Percentiles rank a stretch among this genome's conserved stretches.
Conservation (phyloP, 2,888 invertebrate species). For the Leucania comma region DNA sequence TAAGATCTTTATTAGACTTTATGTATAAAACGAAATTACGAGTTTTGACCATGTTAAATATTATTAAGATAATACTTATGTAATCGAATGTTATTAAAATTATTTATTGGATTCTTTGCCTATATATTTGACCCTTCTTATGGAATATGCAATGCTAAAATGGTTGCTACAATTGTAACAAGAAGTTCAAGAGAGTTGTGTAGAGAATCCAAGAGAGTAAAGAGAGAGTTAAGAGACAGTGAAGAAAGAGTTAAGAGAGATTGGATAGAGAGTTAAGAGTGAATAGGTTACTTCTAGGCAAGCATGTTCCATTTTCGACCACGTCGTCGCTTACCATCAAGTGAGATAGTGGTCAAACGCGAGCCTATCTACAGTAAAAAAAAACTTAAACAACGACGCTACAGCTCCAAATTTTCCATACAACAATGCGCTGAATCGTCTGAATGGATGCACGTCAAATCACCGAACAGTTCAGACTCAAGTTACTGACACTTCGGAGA, state of each 20-base stretch:
- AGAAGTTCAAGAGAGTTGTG: too few species aligned
- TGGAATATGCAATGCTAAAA: too few species aligned
- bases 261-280: too few species aligned
- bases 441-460: constrained; percentile 22
- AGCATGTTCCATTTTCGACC: too few species aligned
- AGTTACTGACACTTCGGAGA: constrained; percentile 47
- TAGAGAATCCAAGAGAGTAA: too few species aligned
- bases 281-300: too few species aligned
- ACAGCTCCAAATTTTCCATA: constrained; percentile 30
- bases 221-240: too few species aligned
- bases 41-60: constrained; percentile 54
- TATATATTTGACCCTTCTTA: not conserved
- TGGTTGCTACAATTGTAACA: too few species aligned
- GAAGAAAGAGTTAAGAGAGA: too few species aligned
- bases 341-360: too few species aligned
- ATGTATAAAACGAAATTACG: constrained; percentile 12
- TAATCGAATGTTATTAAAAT: constrained; percentile 61
- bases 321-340: too few species aligned
- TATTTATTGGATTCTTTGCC: constrained; percentile 33
- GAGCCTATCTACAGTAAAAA: too few species aligned
- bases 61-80: constrained; percentile 47
- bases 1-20: constrained; percentile 10
- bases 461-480: constrained; percentile 24
- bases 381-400: not conserved
- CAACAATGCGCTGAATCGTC: constrained; percentile 25